Percentiles rank a stretch among this genome's conserved stretches.
Conservation (phyloP, 2,888 invertebrate genomes). For the Iphiclides podalirius region DNA sequence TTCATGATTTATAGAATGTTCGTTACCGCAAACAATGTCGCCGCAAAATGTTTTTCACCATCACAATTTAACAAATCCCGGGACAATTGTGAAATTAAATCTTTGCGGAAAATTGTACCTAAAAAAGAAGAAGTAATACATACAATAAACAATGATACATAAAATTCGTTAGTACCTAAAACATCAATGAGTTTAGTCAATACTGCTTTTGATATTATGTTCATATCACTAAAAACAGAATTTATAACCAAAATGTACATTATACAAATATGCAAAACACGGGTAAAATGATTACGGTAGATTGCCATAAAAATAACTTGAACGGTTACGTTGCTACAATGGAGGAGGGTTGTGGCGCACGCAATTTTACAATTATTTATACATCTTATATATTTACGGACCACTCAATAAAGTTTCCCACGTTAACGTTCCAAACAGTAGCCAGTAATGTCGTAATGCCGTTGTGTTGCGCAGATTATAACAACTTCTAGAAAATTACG, state of each 20-base stretch:
- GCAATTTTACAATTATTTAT: constrained; percentile 20
- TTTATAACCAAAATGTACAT: not conserved
- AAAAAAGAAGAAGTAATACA: too few species aligned
- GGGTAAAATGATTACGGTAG: constrained; percentile 8
- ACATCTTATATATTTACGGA: constrained; percentile 12
- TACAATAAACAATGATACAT: too few species aligned
- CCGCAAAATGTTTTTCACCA: too few species aligned
- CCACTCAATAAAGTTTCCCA: constrained; percentile 12
- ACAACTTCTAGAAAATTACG: not conserved
- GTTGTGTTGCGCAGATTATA: not conserved
- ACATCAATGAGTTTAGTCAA: too few species aligned
- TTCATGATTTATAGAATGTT: too few species aligned
- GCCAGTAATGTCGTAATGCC: constrained; percentile 4
- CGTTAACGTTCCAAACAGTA: constrained; percentile 13
- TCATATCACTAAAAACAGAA: too few species aligned
- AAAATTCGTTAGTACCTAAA: too few species aligned
- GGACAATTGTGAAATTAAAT: too few species aligned
- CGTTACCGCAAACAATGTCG: too few species aligned
- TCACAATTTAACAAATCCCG: too few species aligned
- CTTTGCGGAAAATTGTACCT: too few species aligned
- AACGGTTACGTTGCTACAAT: constrained; percentile 5
- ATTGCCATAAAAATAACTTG: constrained; percentile 15
- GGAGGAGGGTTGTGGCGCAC: constrained; percentile 5
- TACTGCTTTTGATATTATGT: too few species aligned
- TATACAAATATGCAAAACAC: constrained; percentile 1